phyloP scores from a whole-genome alignment of 53 echinoderm and acorn worm genomes.

The Apostichopus leukothele region DNA sequence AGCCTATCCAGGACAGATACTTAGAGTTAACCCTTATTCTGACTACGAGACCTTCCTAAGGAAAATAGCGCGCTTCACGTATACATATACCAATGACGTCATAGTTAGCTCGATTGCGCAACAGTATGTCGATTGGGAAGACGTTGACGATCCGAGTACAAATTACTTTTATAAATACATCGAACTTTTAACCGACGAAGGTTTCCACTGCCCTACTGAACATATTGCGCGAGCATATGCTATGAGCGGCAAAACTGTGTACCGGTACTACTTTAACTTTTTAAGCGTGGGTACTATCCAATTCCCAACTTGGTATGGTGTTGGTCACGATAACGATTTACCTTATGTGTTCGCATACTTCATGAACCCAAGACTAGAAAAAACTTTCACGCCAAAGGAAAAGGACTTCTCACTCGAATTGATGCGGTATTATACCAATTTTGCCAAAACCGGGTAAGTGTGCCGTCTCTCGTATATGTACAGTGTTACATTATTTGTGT shows the following conservation, averaged over 20 bases:
- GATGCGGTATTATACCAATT: constrained; percentile 69
- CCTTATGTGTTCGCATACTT: constrained; percentile 66
- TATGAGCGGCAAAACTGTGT: constrained; percentile 49
- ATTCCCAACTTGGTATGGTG: constrained; percentile 64
- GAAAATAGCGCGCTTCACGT: constrained; percentile 49
- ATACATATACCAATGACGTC: constrained; percentile 62
- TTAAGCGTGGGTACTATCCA: constrained; percentile 45
- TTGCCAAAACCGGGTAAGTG: constrained; percentile 75
- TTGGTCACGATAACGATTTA: constrained; percentile 68
- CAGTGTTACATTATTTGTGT: no score
- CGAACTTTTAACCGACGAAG: constrained; percentile 68
- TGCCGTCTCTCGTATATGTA: no score
- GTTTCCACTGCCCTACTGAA: constrained; percentile 62
- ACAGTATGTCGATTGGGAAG: constrained; percentile 71
- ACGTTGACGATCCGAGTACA: constrained; percentile 57
- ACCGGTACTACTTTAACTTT: constrained; percentile 64
- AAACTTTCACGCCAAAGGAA: constrained; percentile 22
- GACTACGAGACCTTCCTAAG: constrained; percentile 55
- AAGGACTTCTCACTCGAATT: constrained; percentile 51
- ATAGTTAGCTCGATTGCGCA: constrained; percentile 65
- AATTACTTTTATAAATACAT: constrained; percentile 75
- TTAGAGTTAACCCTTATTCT: not conserved
- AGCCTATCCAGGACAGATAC: constrained; percentile 44
- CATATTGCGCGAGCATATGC: constrained; percentile 61
- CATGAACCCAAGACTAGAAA: constrained; percentile 53